Evolutionary conservation across 2,113 vertebrate species (phyloP).

Genomic region (Mastomys natalensis): DNA sequence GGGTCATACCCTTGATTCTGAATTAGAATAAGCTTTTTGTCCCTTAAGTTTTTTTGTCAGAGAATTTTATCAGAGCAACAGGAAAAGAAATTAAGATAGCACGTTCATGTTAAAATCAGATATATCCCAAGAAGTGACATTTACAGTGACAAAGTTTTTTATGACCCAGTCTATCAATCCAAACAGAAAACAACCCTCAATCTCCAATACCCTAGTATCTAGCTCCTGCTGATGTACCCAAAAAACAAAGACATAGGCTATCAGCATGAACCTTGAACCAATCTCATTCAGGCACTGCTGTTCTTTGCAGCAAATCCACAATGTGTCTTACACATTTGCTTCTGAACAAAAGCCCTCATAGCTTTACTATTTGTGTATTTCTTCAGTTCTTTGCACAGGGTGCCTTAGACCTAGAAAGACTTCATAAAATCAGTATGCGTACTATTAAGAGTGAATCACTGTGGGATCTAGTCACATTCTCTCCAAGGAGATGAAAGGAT

Average conservation of each 20-base stretch:
- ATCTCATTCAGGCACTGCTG: neutral
- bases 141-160: neutral
- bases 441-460: neutral
- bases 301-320: neutral
- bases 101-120: neutral
- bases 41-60: neutral
- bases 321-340: neutral
- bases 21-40: neutral
- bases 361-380: neutral
- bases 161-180: neutral
- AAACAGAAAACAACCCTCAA: neutral
- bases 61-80: neutral
- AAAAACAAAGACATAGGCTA: neutral
- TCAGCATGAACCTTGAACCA: neutral
- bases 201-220: neutral
- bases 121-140: neutral
- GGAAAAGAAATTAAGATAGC: neutral
- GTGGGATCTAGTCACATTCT: neutral
- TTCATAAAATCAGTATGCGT: neutral
- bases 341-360: neutral
- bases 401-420: neutral
- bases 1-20: neutral
- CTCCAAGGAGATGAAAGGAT: neutral
- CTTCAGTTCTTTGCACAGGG: neutral
- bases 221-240: neutral